Evolutionary conservation across 2,888 invertebrate genomes (phyloP).

Genomic region (Caenorhabditis plicata): DNA sequence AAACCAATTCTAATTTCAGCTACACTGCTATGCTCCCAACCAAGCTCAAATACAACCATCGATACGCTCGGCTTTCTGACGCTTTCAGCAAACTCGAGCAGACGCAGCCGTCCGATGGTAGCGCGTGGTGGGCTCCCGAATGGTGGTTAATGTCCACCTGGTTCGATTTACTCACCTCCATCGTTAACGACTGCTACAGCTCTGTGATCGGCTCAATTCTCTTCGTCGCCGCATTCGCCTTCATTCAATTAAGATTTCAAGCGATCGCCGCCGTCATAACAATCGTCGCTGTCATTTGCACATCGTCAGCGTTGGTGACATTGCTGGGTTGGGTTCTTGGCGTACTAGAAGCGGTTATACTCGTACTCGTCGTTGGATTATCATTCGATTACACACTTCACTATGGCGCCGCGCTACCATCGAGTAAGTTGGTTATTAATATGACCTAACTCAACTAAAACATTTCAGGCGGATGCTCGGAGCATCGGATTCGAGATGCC

Average conservation of each 20-base stretch:
- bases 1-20: too few species aligned
- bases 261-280: slow-evolving; percentile 53
- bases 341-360: slow-evolving; percentile 63
- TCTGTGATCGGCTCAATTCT: slow-evolving; percentile 54
- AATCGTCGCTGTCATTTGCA: slow-evolving; percentile 54
- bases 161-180: slow-evolving; percentile 61
- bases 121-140: slow-evolving; percentile 64
- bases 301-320: slow-evolving; percentile 54
- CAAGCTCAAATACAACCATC: slow-evolving; percentile 53
- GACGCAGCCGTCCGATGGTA: slow-evolving; percentile 28
- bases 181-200: slow-evolving; percentile 58
- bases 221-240: slow-evolving; percentile 59
- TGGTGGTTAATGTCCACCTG: slow-evolving; percentile 57
- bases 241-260: slow-evolving; percentile 47
- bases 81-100: slow-evolving; percentile 50
- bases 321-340: slow-evolving; percentile 60
- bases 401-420: slow-evolving; percentile 56
- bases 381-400: slow-evolving; percentile 66
- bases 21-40: slow-evolving; percentile 62
- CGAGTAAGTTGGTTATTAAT: too few species aligned
- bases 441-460: too few species aligned
- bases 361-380: slow-evolving; percentile 62
- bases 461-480: slow-evolving; percentile 38
- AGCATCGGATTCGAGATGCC: slow-evolving; percentile 40
- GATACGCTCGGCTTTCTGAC: slow-evolving; percentile 47